Conservation (phyloP, 1,140 invertebrate species). For the Luehdorfia chinensis region DNA sequence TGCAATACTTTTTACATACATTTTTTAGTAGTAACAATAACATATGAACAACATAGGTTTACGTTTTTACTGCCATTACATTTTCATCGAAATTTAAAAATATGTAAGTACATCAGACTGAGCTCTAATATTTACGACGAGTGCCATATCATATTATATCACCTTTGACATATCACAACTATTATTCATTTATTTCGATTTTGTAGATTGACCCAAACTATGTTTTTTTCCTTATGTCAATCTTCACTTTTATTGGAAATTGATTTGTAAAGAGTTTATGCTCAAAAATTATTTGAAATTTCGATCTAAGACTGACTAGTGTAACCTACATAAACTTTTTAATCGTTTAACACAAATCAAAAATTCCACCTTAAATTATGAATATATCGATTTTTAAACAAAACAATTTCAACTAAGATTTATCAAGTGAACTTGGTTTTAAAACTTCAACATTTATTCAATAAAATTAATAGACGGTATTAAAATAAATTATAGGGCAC, state of each 20-base stretch:
- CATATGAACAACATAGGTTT: no score
- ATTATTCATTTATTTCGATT: neutral
- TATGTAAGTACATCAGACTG: no score
- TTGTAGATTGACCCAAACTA: neutral
- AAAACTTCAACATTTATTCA: neutral
- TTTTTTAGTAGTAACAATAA: no score
- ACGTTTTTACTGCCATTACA: no score
- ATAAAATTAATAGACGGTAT: no score
- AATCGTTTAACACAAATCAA: conserved; percentile 8
- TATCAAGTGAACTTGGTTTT: neutral
- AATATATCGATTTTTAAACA: neutral
- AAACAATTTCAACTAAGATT: neutral
- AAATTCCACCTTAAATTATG: neutral
- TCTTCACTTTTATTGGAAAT: no score
- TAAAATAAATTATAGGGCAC: no score
- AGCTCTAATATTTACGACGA: neutral
- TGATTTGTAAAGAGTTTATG: conserved; percentile 23
- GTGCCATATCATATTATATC: neutral
- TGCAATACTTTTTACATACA: no score
- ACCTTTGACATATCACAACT: no score
- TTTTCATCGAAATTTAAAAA: no score
- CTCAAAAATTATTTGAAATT: conserved; percentile 46
- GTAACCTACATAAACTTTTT: conserved; percentile 34
- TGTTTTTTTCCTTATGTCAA: neutral
- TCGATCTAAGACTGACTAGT: conserved; percentile 66